Evolutionary conservation across 2,797 vertebrate genomes (phyloP).

Genomic region (Hafferia zeledoni): DNA sequence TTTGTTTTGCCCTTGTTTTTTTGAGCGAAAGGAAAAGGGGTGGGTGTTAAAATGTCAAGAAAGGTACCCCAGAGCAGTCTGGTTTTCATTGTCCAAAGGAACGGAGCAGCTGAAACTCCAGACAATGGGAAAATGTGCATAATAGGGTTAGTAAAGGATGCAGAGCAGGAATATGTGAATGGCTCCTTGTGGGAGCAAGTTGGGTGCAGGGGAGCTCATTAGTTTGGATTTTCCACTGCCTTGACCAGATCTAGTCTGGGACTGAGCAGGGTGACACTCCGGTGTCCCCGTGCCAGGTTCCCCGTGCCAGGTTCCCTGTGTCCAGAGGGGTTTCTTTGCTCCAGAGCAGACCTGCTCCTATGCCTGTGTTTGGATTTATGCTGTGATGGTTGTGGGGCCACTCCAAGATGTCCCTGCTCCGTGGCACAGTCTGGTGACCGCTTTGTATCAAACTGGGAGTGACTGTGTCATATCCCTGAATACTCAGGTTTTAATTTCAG

Average conservation of each 20-base stretch:
- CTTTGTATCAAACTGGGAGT: background rate
- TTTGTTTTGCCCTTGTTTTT: background rate
- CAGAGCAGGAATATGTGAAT: background rate
- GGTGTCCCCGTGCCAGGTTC: background rate
- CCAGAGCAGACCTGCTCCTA: background rate
- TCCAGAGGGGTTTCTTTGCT: background rate
- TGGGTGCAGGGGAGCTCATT: background rate
- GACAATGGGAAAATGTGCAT: background rate
- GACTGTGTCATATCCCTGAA: background rate
- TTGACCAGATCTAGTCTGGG: background rate
- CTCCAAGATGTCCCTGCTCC: background rate
- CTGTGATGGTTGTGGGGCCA: background rate
- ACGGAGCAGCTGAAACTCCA: background rate
- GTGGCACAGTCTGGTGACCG: rapidly evolving
- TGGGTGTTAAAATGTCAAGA: background rate
- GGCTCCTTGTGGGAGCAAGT: background rate
- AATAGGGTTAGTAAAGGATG: background rate
- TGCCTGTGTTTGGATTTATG: background rate
- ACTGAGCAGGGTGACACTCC: rapidly evolving
- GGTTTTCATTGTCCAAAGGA: background rate
- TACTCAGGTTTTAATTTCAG: rapidly evolving
- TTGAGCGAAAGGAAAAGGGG: background rate
- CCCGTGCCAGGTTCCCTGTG: background rate
- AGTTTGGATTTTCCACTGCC: background rate
- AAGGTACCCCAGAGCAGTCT: background rate